A percentile compares a stretch with the other conserved stretches of the same genome.
These are phyloP conservation scores for Lasioglossum villosulum DNA, from an alignment of 2,888 invertebrate genomes.

Conservation along the genomic window DNA sequence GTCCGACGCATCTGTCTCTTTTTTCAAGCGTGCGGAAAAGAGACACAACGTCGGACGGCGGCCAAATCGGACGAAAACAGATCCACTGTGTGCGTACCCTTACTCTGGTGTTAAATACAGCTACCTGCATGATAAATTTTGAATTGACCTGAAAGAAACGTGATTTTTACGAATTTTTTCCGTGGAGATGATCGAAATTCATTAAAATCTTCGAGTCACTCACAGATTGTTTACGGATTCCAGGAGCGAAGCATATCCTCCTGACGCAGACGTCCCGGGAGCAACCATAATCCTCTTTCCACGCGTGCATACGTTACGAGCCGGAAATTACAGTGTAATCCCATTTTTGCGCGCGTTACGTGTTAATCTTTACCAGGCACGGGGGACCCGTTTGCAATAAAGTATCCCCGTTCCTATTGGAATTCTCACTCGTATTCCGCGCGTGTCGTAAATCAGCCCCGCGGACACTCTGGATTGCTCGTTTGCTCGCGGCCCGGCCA, in stretches of 20 bases:
- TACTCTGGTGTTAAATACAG: slow-evolving; percentile 23
- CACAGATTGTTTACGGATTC: neutral
- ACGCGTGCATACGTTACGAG: slow-evolving; percentile 27
- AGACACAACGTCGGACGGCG: too few species aligned
- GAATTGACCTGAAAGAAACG: neutral
- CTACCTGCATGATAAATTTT: neutral
- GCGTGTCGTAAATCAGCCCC: slow-evolving; percentile 59
- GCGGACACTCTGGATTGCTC: slow-evolving; percentile 53
- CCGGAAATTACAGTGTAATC: slow-evolving; percentile 56
- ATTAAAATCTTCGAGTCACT: neutral
- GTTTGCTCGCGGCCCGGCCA: slow-evolving; percentile 33
- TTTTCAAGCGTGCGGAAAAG: too few species aligned
- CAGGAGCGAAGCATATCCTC: neutral
- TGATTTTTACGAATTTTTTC: neutral
- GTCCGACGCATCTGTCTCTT: too few species aligned
- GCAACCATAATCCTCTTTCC: slow-evolving; percentile 32
- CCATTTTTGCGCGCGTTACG: slow-evolving; percentile 62
- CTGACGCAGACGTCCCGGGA: neutral
- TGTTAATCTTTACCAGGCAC: slow-evolving; percentile 63
- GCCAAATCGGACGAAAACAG: too few species aligned
- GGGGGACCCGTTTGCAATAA: slow-evolving; percentile 61
- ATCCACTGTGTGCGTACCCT: too few species aligned
- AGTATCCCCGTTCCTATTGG: slow-evolving; percentile 62
- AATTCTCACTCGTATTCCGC: slow-evolving; percentile 58
- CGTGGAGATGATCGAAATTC: neutral